Percentiles rank a stretch among this genome's conserved stretches.
Evolutionary conservation across 37 sponge, comb jelly and placozoan species (phyloP).

Genomic region (Ianthella basta): DNA sequence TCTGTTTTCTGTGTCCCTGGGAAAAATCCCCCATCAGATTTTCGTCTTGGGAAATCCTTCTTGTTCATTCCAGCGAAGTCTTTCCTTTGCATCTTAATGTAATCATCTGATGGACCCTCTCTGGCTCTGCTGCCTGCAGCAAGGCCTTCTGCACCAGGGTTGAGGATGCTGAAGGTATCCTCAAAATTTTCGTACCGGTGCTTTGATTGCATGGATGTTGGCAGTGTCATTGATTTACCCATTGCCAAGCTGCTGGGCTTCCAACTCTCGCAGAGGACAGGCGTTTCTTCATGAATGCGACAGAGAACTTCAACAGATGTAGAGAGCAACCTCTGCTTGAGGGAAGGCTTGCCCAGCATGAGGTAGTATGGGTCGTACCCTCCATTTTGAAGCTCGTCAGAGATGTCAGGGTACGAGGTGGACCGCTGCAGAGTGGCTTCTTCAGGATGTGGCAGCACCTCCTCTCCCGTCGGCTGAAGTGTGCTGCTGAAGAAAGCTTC

Average conservation of each 20-base stretch:
- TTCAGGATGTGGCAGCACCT: too few species aligned
- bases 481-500: too few species aligned
- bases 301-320: slow-evolving; percentile 24
- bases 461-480: too few species aligned
- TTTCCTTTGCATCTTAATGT: slow-evolving; percentile 14
- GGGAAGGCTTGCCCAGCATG: slow-evolving; percentile 8
- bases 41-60: neutral
- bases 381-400: neutral
- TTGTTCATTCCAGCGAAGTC: too few species aligned
- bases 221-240: neutral
- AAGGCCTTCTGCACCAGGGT: too few species aligned
- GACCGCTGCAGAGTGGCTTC: neutral
- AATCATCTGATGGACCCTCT: neutral
- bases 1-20: neutral
- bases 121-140: too few species aligned
- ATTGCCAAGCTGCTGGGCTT: too few species aligned
- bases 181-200: slow-evolving; percentile 12
- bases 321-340: neutral
- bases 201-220: neutral
- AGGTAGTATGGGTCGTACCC: slow-evolving; percentile 14
- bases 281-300: neutral
- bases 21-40: too few species aligned
- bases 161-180: neutral
- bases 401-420: neutral
- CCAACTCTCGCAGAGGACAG: too few species aligned